A percentile compares a stretch with the other conserved stretches of the same genome.
phyloP scores from a whole-genome alignment of 2,888 invertebrate genomes.

The Notocelia uddmanniana region DNA sequence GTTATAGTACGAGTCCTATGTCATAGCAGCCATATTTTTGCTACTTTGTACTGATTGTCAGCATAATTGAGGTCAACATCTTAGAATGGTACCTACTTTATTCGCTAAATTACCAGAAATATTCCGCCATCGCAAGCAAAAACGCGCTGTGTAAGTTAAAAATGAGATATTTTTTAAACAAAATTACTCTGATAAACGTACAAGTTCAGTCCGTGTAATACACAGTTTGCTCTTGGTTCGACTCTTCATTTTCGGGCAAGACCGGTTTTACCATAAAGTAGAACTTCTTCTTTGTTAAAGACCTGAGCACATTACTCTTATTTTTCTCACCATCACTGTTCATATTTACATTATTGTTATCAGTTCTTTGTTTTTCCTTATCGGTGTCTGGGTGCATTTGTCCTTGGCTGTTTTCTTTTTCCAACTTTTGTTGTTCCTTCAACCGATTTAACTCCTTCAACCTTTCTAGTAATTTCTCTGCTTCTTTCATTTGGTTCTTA shows the following conservation, averaged over 20 bases:
- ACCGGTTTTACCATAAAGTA: constrained; percentile 60
- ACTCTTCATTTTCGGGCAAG: constrained; percentile 56
- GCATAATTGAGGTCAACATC: no score
- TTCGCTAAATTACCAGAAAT: no score
- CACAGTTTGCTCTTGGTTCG: constrained; percentile 50
- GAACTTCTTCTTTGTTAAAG: constrained; percentile 53
- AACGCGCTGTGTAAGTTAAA: neutral
- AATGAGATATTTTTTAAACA: neutral
- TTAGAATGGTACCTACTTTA: no score
- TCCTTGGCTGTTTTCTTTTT: constrained; percentile 30
- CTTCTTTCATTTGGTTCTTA: constrained; percentile 36
- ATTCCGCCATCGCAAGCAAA: no score
- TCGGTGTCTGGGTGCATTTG: neutral
- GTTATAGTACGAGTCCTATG: neutral
- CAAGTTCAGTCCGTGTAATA: constrained; percentile 54
- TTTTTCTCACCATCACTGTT: constrained; percentile 15
- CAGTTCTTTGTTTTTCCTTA: constrained; percentile 7
- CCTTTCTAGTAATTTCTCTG: constrained; percentile 51
- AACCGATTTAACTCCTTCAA: constrained; percentile 55
- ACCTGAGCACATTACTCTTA: constrained; percentile 38
- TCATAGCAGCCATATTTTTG: no score
- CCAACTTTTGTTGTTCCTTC: constrained; percentile 52
- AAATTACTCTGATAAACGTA: neutral
- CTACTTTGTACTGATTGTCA: no score
- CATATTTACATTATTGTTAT: constrained; percentile 15